Evolutionary conservation across 2,888 invertebrate genomes (phyloP).

Genomic region (Agrotis segetum): DNA sequence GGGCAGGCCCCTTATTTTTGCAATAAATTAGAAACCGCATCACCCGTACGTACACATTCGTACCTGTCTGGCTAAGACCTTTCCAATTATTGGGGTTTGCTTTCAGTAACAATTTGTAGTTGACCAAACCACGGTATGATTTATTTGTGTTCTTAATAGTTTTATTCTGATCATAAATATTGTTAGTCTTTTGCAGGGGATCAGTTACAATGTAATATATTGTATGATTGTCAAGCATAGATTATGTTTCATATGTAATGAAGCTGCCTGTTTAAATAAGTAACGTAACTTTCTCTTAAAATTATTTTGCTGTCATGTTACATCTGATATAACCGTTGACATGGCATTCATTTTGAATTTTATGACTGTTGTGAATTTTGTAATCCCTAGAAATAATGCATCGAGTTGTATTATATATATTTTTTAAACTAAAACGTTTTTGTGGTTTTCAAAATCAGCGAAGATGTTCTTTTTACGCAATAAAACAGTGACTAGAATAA

Average conservation of each 20-base stretch:
- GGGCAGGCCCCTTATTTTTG: constrained; percentile 71
- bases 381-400: background rate
- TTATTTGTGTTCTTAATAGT: constrained; percentile 49
- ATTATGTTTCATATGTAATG: constrained; percentile 49
- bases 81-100: constrained; percentile 70
- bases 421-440: background rate
- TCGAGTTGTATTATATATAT: background rate
- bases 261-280: constrained; percentile 24
- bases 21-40: constrained; percentile 78
- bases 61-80: constrained; percentile 68
- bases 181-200: constrained; percentile 36
- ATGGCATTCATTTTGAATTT: constrained; percentile 17
- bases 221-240: constrained; percentile 25
- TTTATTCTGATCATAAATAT: constrained; percentile 57
- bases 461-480: background rate
- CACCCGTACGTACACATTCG: constrained; percentile 69
- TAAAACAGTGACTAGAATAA: constrained; percentile 8
- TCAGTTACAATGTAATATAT: constrained; percentile 35
- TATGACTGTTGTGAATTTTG: background rate
- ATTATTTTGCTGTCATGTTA: constrained; percentile 35
- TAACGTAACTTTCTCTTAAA: constrained; percentile 23
- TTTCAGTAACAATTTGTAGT: constrained; percentile 64
- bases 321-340: constrained; percentile 23
- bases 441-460: background rate
- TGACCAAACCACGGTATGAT: constrained; percentile 44